A percentile compares a stretch with the other conserved stretches of the same genome.
phyloP scores from a whole-genome alignment of 2,113 vertebrate genomes.

The Pipra filicauda region DNA sequence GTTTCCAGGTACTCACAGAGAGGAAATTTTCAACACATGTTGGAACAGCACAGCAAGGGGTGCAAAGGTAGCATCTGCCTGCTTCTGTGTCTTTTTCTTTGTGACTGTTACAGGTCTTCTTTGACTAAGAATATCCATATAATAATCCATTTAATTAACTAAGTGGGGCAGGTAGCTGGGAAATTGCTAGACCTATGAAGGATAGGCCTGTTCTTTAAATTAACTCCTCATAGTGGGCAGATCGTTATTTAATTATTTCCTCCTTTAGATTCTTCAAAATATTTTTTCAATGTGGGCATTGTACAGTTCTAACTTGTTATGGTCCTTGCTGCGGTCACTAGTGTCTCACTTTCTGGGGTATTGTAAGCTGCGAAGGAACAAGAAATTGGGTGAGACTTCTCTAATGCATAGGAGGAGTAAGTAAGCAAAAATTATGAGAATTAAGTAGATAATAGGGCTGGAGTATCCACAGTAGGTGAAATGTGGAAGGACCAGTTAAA shows the following conservation, averaged over 20 bases:
- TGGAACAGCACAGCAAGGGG: background rate
- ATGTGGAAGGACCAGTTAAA: background rate
- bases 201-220: background rate
- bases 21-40: background rate
- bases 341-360: background rate
- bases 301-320: background rate
- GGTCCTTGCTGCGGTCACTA: fast-evolving
- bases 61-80: background rate
- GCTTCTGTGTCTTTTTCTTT: background rate
- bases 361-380: background rate
- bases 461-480: background rate
- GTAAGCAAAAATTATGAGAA: background rate
- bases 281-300: background rate
- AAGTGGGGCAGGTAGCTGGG: background rate
- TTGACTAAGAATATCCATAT: background rate
- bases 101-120: background rate
- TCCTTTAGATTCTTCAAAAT: background rate
- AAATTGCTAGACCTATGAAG: background rate
- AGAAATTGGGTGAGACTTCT: background rate
- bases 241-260: background rate
- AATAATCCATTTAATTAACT: background rate
- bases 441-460: background rate
- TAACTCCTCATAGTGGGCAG: background rate
- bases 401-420: background rate
- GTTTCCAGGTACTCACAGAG: background rate